Evolutionary conservation across 1,140 invertebrate species (phyloP).

Genomic region (Pissodes strobi): DNA sequence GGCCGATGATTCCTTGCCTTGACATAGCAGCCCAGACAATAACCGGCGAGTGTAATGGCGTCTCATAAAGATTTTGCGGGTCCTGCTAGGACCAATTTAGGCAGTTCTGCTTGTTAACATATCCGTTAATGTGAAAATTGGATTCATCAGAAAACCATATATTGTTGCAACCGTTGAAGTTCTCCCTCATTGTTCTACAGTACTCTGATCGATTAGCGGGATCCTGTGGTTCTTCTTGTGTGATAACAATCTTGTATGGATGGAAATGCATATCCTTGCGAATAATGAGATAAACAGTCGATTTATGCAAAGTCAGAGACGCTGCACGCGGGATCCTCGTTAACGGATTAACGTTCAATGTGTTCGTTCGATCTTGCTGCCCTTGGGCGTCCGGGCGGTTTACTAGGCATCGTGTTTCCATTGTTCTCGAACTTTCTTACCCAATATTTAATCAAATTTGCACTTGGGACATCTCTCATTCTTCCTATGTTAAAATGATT

Average conservation of each 20-base stretch:
- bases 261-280: slow-evolving; percentile 20
- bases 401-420: neutral
- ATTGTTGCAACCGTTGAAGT: slow-evolving; percentile 30
- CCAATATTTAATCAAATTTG: neutral
- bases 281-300: slow-evolving; percentile 1
- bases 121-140: slow-evolving; percentile 23
- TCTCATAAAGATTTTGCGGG: slow-evolving; percentile 4
- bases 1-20: neutral
- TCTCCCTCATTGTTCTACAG: slow-evolving; percentile 12
- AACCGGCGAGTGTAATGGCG: neutral
- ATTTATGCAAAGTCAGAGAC: neutral
- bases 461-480: neutral
- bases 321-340: neutral
- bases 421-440: neutral
- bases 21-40: slow-evolving; percentile 12
- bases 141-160: slow-evolving; percentile 32
- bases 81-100: slow-evolving; percentile 28
- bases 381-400: neutral
- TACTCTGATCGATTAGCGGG: slow-evolving; percentile 9
- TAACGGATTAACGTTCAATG: neutral
- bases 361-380: neutral
- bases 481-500: neutral
- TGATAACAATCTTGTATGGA: slow-evolving; percentile 29
- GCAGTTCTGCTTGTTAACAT: slow-evolving; percentile 31
- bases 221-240: slow-evolving; percentile 30